These are phyloP conservation scores for Athripsodes cinereus DNA, from an alignment of 2,888 invertebrate genomes.

Conservation along the genomic window DNA sequence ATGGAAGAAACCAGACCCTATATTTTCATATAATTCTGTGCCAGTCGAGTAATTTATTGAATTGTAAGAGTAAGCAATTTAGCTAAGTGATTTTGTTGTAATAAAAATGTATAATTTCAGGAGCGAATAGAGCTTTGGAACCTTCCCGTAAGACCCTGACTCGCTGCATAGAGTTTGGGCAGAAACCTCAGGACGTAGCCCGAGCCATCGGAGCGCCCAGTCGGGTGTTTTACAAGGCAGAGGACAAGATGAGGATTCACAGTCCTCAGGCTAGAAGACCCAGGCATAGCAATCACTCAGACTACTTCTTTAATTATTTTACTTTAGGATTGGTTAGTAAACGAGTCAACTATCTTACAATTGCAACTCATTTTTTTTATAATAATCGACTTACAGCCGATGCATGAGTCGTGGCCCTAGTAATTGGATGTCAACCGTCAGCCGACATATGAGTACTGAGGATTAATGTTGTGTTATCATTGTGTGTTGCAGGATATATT, in stretches of 20 bases:
- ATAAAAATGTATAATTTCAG: slow-evolving; percentile 33
- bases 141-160: slow-evolving; percentile 54
- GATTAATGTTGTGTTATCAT: too few species aligned
- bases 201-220: slow-evolving; percentile 89
- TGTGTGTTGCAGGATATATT: slow-evolving; percentile 79
- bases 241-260: slow-evolving; percentile 99
- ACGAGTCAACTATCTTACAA: too few species aligned
- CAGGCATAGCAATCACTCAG: slow-evolving; percentile 74
- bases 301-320: slow-evolving; percentile 98
- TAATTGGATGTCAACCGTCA: too few species aligned
- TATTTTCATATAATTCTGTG: too few species aligned
- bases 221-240: slow-evolving; percentile 91
- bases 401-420: too few species aligned
- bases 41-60: too few species aligned
- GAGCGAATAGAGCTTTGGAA: slow-evolving; percentile 58
- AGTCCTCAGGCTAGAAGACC: slow-evolving; percentile 77
- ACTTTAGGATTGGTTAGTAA: slow-evolving; percentile 79
- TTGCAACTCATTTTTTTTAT: too few species aligned
- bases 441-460: too few species aligned
- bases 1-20: too few species aligned
- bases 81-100: too few species aligned
- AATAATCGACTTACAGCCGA: too few species aligned
- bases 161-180: slow-evolving; percentile 74
- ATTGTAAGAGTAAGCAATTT: too few species aligned
- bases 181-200: slow-evolving; percentile 83